Base-by-base conservation (phyloP, 2,113 vertebrate genomes). In the Donacobius atricapilla region DNA sequence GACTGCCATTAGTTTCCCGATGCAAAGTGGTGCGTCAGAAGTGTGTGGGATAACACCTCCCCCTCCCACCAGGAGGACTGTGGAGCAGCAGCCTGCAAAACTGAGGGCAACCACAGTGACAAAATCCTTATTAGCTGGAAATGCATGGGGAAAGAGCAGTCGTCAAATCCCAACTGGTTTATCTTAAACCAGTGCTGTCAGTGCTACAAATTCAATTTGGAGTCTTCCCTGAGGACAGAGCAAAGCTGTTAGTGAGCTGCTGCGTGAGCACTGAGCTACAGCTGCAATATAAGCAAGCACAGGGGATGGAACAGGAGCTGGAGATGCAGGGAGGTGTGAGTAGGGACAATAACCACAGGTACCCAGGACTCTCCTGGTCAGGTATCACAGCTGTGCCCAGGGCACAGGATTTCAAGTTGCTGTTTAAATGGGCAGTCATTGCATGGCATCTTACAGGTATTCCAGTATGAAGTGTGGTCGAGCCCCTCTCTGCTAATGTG, bases 111-210 rank as follows among this genome's bases (percentile, higher is more conserved):
- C 30, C 70, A 85, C 70, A 64, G 71, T 83, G 78, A 91, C 81
- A 91, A 95, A 97, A 96, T 42, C 86, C 93, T 96, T 85, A 91
- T 94, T 95, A 94, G 72, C 81, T 78, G 56, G 71, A 86, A 96
- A 93, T 17, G 69, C 76, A 93, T 51, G 71, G 27, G 73, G 78
- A 93, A 93, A 83, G 63, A 66, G 60, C 6, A 77, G 37, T 53
- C 10, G 1, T 79, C 89, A 94, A 91, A 95, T 96, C 89, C 91
- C 81, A 50, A 53, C 71, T 53, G 73, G 66, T 96, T 93, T 92
- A 93, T 96, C 91, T 90, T 68, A 93, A 92, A 94, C 89, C 78
- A 83, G 57, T 31, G 77, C 86, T 96, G 94, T 87, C 94, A 92
- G 54, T 91, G 66, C 84, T 91, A 87, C 78, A 94, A 53, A 92